A percentile compares a stretch with the other conserved stretches of the same genome.
phyloP scores from a whole-genome alignment of 2,113 vertebrate species.

The Nyctereutes procyonoides region DNA sequence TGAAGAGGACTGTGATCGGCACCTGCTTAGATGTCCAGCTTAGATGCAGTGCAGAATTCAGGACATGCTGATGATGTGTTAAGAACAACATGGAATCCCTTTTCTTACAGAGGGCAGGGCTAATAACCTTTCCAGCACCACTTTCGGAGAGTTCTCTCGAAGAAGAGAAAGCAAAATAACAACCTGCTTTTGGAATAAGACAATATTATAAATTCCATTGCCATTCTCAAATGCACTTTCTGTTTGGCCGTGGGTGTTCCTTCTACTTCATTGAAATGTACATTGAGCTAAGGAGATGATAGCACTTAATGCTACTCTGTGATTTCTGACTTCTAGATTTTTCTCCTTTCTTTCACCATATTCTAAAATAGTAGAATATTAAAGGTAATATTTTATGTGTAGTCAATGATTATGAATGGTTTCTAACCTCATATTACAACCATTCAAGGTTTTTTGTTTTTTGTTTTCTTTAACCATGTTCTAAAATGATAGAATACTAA shows the following conservation, averaged over 20 bases:
- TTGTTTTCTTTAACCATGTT: background rate
- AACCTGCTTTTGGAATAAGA: conserved; percentile 11
- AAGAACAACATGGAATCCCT: background rate
- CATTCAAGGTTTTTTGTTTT: background rate
- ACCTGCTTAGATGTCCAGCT: background rate
- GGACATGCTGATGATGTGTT: background rate
- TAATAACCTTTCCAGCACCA: background rate
- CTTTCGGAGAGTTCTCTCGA: background rate
- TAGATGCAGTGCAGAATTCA: background rate
- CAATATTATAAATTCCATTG: conserved; percentile 2
- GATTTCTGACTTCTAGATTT: conserved; percentile 13
- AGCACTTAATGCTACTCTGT: background rate
- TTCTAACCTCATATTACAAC: background rate
- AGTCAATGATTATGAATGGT: background rate
- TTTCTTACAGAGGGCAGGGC: background rate
- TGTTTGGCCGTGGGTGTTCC: background rate
- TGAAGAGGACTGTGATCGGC: background rate
- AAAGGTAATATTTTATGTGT: background rate
- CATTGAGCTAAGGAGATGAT: background rate
- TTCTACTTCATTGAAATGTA: conserved; percentile 28
- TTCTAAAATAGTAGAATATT: conserved; percentile 9
- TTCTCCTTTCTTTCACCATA: background rate
- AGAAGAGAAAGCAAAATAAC: background rate
- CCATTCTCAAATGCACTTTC: conserved; percentile 17
- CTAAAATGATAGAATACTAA: background rate